Percentiles rank a stretch among this genome's conserved stretches.
Evolutionary conservation across 2,797 vertebrate genomes (phyloP).

Genomic region (Diceros bicornis): DNA sequence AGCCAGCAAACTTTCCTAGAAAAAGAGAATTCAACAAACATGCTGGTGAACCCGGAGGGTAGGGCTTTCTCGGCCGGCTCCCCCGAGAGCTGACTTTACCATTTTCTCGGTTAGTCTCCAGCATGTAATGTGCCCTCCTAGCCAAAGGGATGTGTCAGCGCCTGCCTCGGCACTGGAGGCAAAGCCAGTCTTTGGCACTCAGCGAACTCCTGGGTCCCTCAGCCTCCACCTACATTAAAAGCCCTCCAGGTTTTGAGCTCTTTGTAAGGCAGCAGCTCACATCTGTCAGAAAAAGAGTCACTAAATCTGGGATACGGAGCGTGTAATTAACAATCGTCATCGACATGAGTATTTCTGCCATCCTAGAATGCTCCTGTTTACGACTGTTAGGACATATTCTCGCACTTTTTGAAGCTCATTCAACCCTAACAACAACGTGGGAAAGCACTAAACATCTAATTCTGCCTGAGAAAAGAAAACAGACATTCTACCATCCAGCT

Average conservation of each 20-base stretch:
- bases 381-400: background rate
- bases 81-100: conserved; percentile 83
- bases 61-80: conserved; percentile 58
- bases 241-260: conserved; percentile 84
- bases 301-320: conserved; percentile 66
- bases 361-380: background rate
- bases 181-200: conserved; percentile 85
- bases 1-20: background rate
- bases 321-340: conserved; percentile 79
- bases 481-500: background rate
- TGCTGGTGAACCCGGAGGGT: background rate
- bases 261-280: conserved; percentile 86
- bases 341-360: background rate
- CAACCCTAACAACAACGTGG: background rate
- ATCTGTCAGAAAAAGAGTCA: conserved; percentile 82
- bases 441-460: background rate
- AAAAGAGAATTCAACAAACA: background rate
- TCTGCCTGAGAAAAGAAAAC: conserved; percentile 40
- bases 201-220: conserved; percentile 85
- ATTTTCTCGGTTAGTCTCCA: conserved; percentile 89
- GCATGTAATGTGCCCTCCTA: conserved; percentile 81
- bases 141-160: conserved; percentile 89
- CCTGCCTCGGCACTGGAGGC: conserved; percentile 88
- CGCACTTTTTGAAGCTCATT: background rate
- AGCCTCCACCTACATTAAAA: conserved; percentile 90